phyloP scores from a whole-genome alignment of 2,888 invertebrate genomes.

The Drosophila macrospina region DNA sequence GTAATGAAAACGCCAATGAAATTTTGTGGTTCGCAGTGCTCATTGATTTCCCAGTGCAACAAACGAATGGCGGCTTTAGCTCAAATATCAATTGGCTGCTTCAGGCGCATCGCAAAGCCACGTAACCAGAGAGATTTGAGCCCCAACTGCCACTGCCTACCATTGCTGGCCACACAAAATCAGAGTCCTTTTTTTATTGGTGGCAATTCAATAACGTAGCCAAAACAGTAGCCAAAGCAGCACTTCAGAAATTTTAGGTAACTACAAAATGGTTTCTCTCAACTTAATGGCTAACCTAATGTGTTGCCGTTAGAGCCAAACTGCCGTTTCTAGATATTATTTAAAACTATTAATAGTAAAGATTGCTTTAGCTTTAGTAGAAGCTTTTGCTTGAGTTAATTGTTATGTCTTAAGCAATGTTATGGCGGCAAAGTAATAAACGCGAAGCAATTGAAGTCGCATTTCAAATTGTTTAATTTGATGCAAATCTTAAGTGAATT shows the following conservation, averaged over 20 bases:
- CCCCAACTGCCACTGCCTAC: constrained; percentile 13
- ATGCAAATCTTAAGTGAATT: background rate
- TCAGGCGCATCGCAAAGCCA: constrained; percentile 26
- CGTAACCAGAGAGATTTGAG: constrained; percentile 35
- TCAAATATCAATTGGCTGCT: constrained; percentile 58
- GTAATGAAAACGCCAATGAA: constrained; percentile 57
- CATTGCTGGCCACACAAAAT: constrained; percentile 3
- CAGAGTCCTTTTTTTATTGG: constrained; percentile 18
- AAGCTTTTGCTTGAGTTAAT: background rate
- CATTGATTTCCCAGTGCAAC: constrained; percentile 47
- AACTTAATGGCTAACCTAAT: background rate
- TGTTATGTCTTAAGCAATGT: background rate
- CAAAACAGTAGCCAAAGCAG: constrained; percentile 2
- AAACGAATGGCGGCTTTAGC: constrained; percentile 21
- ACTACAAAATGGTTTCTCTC: background rate
- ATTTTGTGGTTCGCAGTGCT: constrained; percentile 23
- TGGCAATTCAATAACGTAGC: constrained; percentile 11
- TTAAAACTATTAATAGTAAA: constrained; percentile 8
- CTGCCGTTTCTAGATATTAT: background rate
- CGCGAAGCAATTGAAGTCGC: background rate
- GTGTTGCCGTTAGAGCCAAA: constrained; percentile 13
- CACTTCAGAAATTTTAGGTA: constrained; percentile 1
- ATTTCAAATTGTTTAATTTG: background rate
- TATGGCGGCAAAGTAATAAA: background rate
- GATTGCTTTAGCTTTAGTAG: background rate